These are phyloP conservation scores for Cairina moschata DNA, from an alignment of 2,113 vertebrate species.

Conservation along the genomic window DNA sequence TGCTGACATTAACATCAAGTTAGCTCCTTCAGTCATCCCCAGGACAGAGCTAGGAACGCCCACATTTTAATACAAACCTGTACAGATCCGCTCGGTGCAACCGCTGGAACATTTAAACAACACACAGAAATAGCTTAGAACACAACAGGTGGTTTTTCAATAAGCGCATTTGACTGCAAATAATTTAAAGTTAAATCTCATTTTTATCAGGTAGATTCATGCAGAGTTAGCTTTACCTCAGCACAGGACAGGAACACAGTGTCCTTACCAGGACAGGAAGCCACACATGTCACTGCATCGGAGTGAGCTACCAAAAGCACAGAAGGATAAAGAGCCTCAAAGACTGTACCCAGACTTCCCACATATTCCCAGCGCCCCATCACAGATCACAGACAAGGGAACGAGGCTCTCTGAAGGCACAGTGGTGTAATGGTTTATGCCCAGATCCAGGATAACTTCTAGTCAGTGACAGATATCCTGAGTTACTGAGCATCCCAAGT, in stretches of 20 bases:
- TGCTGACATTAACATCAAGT: background rate
- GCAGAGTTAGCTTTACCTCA: conserved; percentile 79
- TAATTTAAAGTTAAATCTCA: background rate
- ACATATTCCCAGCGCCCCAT: accelerated
- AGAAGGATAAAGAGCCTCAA: conserved; percentile 27
- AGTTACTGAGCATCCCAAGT: background rate
- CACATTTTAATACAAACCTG: background rate
- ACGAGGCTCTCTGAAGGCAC: background rate
- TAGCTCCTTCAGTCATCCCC: background rate
- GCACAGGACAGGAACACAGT: conserved; percentile 91
- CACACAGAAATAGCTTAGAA: background rate
- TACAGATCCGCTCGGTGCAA: background rate
- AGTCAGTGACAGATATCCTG: background rate
- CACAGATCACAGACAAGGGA: background rate
- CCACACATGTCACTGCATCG: conserved; percentile 82
- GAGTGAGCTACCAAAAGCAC: conserved; percentile 84
- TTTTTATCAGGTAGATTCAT: background rate
- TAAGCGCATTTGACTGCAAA: background rate
- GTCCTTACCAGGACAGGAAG: conserved; percentile 89
- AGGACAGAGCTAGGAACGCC: background rate
- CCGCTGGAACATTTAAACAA: background rate
- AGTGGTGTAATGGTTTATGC: background rate
- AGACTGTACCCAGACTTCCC: background rate
- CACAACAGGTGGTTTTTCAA: background rate
- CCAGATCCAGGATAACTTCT: background rate